These are phyloP conservation scores for Grammomys surdaster DNA, from an alignment of 2,113 vertebrate genomes.

Conservation along the genomic window DNA sequence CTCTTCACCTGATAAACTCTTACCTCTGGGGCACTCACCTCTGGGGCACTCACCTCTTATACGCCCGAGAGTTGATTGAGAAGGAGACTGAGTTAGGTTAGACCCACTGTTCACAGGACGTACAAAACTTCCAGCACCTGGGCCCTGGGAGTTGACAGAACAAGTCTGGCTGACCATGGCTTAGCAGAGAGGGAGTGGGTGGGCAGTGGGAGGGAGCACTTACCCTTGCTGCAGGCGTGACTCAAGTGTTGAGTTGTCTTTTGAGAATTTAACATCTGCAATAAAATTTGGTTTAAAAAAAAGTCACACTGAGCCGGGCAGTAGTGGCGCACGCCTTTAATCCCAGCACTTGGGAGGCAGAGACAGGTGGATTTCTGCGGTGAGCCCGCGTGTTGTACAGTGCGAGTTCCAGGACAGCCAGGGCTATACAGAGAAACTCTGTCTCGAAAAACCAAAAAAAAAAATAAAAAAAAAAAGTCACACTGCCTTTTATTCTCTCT, in stretches of 20 bases:
- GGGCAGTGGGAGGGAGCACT: no score
- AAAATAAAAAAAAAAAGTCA: neutral
- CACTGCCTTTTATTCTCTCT: neutral
- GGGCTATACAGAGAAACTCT: no score
- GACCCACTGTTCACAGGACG: neutral
- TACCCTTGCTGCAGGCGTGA: neutral
- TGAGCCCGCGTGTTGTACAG: no score
- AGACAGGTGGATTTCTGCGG: no score
- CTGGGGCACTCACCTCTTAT: neutral
- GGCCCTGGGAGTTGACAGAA: neutral
- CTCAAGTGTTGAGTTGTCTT: neutral
- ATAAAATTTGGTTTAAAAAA: neutral
- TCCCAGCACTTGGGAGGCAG: no score
- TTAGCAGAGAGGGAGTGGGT: neutral
- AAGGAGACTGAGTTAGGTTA: neutral
- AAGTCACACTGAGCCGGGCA: no score
- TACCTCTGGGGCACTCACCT: neutral
- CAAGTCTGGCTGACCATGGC: neutral
- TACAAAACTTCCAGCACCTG: neutral
- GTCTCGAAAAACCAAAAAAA: no score
- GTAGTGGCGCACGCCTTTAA: no score
- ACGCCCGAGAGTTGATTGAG: neutral
- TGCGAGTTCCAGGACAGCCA: no score
- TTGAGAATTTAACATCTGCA: conserved; percentile 37
- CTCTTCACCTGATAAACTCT: neutral